These are phyloP conservation scores for Pteromalus puparum DNA, from an alignment of 1,140 invertebrate genomes.

Conservation along the genomic window DNA sequence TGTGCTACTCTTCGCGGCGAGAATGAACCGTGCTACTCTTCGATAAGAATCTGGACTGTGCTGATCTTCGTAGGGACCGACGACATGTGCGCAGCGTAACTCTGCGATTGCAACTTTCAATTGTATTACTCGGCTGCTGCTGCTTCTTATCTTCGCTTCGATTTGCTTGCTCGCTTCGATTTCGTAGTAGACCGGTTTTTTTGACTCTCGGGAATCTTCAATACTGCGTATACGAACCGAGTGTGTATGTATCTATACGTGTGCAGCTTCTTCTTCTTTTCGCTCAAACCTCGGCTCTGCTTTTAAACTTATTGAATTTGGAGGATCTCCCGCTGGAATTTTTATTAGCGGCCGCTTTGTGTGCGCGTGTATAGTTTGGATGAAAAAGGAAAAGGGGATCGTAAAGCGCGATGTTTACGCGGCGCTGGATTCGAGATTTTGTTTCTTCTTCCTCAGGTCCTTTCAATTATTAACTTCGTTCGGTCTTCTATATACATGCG, in stretches of 20 bases:
- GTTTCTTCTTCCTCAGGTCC: not conserved
- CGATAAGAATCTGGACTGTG: no score
- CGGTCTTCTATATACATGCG: not conserved
- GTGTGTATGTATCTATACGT: no score
- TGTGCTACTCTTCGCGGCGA: no score
- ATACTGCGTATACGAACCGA: not conserved
- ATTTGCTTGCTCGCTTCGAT: not conserved
- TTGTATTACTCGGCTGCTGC: conserved; percentile 51
- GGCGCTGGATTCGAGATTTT: not conserved
- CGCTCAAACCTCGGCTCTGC: not conserved
- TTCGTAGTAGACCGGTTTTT: not conserved
- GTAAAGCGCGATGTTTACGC: not conserved
- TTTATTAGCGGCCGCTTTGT: not conserved
- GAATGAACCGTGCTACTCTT: no score
- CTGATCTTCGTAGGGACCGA: no score
- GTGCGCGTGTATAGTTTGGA: not conserved
- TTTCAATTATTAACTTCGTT: conserved; percentile 1
- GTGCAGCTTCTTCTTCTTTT: not conserved
- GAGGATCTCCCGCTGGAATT: not conserved
- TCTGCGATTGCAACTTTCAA: conserved; percentile 60
- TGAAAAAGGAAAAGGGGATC: no score
- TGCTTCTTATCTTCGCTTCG: conserved; percentile 9
- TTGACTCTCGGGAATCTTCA: not conserved
- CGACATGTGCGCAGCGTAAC: conserved; percentile 52
- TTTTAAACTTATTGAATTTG: conserved; percentile 1